Conservation (phyloP, 2,888 invertebrate genomes). For the Mythimna vitellina region DNA sequence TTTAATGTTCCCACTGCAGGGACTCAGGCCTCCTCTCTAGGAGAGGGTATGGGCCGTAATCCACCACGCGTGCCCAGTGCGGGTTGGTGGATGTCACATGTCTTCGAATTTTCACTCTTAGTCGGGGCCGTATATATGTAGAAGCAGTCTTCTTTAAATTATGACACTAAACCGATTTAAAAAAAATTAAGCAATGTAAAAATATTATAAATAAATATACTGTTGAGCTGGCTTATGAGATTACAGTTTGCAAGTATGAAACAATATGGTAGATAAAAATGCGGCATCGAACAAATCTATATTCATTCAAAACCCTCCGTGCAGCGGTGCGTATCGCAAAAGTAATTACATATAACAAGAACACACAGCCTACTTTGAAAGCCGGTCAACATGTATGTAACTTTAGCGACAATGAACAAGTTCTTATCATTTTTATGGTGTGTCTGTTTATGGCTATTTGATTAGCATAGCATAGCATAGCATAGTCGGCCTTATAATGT, state of each 20-base stretch:
- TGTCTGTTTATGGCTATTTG: constrained; percentile 25
- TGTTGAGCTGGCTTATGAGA: background rate
- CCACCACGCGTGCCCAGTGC: too few species aligned
- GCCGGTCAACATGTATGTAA: constrained; percentile 40
- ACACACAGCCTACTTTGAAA: constrained; percentile 39
- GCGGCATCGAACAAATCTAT: background rate
- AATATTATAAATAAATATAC: background rate
- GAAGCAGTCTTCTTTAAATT: background rate
- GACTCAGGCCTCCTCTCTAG: too few species aligned
- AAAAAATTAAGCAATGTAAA: background rate
- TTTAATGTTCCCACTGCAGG: too few species aligned
- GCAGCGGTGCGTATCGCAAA: constrained; percentile 31
- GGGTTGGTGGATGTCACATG: too few species aligned
- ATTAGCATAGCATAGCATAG: too few species aligned
- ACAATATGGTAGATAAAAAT: constrained; percentile 21
- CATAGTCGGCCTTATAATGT: too few species aligned
- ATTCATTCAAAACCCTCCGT: constrained; percentile 5
- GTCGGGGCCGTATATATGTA: too few species aligned
- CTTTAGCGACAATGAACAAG: constrained; percentile 44
- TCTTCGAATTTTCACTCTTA: too few species aligned
- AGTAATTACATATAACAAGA: constrained; percentile 27
- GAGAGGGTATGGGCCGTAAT: too few species aligned
- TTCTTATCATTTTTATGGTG: constrained; percentile 25
- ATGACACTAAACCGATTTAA: background rate
- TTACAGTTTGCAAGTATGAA: background rate